Percentiles rank a stretch among this genome's conserved stretches.
Conservation (phyloP, 1,140 invertebrate genomes). For the Saccostrea glomerata region DNA sequence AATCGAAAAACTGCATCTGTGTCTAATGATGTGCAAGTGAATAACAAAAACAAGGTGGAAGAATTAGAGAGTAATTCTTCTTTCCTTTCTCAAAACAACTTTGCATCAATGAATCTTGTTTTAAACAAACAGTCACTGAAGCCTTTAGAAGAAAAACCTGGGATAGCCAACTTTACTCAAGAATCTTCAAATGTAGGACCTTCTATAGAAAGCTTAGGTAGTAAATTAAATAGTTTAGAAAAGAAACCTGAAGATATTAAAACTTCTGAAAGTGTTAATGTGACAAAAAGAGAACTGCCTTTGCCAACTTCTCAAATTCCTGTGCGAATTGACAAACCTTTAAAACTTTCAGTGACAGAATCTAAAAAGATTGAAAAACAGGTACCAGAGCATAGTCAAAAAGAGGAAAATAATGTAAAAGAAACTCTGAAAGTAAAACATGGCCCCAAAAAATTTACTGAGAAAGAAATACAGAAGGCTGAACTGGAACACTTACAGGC, state of each 20-base stretch:
- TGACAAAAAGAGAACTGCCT: not conserved
- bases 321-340: not conserved
- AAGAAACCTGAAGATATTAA: conserved; percentile 40
- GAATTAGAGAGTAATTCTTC: conserved; percentile 42
- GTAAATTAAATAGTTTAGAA: conserved; percentile 41
- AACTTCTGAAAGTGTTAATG: not conserved
- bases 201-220: conserved; percentile 40
- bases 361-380: not conserved
- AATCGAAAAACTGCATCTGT: not conserved
- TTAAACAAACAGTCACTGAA: conserved; percentile 43
- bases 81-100: conserved; percentile 18
- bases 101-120: not conserved
- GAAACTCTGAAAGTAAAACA: conserved; percentile 13
- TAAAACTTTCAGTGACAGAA: not conserved
- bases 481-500: conserved; percentile 9
- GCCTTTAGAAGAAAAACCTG: conserved; percentile 51
- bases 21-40: conserved; percentile 21
- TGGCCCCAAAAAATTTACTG: not conserved
- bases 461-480: conserved; percentile 25
- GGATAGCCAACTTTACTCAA: conserved; percentile 43
- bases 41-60: conserved; percentile 46
- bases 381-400: not conserved
- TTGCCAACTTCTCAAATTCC: conserved; percentile 15
- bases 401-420: not conserved
- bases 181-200: conserved; percentile 44